phyloP scores from a whole-genome alignment of 2,113 vertebrate genomes.

The Cygnus buccinator region DNA sequence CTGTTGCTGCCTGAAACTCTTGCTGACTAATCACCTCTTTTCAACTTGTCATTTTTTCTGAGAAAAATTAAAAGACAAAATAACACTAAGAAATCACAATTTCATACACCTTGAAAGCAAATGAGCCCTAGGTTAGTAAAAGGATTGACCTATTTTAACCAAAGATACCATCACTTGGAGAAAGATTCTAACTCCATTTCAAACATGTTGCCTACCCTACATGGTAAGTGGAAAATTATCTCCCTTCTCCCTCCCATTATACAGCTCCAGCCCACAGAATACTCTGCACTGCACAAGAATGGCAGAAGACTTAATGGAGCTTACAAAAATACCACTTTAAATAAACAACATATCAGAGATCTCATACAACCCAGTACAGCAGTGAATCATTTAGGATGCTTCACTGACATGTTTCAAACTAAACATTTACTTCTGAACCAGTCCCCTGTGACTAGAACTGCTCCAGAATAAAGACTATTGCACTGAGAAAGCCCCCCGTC shows the following conservation, averaged over 20 bases:
- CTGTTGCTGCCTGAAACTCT: constrained; percentile 45
- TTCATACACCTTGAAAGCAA: not conserved
- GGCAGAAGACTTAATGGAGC: not conserved
- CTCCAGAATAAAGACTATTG: not conserved
- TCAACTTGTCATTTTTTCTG: constrained; percentile 52
- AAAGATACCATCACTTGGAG: not conserved
- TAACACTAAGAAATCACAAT: not conserved
- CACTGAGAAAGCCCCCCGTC: not conserved
- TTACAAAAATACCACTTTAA: constrained; percentile 13
- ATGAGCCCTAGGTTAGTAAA: not conserved
- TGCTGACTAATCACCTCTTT: constrained; percentile 45
- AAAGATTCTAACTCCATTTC: not conserved
- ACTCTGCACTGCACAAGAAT: not conserved
- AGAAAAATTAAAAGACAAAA: constrained; percentile 1
- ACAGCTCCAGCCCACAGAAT: not conserved
- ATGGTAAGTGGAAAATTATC: not conserved
- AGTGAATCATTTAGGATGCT: not conserved
- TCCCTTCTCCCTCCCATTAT: not conserved
- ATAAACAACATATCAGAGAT: not conserved
- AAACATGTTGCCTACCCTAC: not conserved
- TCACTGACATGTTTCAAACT: not conserved
- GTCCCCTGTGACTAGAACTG: not conserved
- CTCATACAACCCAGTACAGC: not conserved
- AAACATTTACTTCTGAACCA: not conserved
- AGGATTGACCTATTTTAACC: not conserved